Conservation (phyloP, 2,797 vertebrate genomes). For the Coregonus sp. region DNA sequence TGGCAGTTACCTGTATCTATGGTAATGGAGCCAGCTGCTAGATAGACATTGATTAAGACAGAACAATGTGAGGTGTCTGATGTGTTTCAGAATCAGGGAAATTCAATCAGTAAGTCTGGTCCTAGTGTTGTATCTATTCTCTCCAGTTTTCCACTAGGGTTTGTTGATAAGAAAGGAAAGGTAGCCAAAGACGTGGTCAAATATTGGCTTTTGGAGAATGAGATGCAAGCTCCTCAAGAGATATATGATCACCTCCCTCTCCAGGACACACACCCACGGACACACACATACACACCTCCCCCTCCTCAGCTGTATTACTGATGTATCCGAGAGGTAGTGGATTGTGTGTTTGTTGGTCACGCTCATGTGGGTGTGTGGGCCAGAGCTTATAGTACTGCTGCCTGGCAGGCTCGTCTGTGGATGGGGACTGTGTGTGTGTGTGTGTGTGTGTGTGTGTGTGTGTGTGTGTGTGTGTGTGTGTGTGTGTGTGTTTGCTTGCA, state of each 20-base stretch:
- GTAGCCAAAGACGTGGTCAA: slow-evolving; percentile 9
- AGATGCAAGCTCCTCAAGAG: slow-evolving; percentile 20
- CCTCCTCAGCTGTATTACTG: no score
- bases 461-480: no score
- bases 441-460: no score
- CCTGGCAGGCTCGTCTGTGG: slow-evolving; percentile 4
- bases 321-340: no score
- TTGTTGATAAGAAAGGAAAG: slow-evolving; percentile 20
- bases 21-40: background rate
- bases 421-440: no score
- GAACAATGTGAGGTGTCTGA: no score
- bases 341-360: no score
- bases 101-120: background rate
- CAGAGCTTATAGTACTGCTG: background rate
- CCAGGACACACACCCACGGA: background rate
- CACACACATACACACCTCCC: background rate
- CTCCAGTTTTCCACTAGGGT: background rate
- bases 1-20: background rate
- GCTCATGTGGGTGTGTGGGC: no score
- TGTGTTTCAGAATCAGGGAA: background rate
- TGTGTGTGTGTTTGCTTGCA: background rate
- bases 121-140: background rate
- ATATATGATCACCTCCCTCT: background rate
- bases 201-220: slow-evolving; percentile 41
- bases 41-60: no score